Conservation (phyloP, 2,888 invertebrate species). For the Drosophila paracracens region DNA sequence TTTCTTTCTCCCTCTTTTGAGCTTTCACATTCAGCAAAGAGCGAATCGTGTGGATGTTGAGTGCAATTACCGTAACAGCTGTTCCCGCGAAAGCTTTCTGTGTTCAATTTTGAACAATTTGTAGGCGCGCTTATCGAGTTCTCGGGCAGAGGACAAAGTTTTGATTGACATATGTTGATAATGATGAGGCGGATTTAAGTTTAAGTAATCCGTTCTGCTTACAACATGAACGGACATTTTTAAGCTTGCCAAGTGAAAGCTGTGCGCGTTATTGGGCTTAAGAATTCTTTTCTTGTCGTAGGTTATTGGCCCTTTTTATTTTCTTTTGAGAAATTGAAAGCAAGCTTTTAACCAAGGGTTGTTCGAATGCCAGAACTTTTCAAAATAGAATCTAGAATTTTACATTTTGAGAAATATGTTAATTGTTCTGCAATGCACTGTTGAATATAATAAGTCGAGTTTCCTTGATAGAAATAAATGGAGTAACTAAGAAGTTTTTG, state of each 20-base stretch:
- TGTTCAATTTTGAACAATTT: slow-evolving; percentile 42
- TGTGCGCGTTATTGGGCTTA: not conserved
- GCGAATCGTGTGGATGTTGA: slow-evolving; percentile 41
- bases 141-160: slow-evolving; percentile 21
- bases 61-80: slow-evolving; percentile 42
- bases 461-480: not conserved
- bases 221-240: not conserved
- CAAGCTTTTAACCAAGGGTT: not conserved
- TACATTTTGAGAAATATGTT: not conserved
- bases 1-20: not conserved
- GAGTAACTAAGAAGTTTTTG: not conserved
- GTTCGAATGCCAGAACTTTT: not conserved
- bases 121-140: slow-evolving; percentile 28
- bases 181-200: slow-evolving; percentile 29
- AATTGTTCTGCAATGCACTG: not conserved
- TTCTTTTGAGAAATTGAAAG: not conserved
- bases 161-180: slow-evolving; percentile 31
- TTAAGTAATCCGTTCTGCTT: slow-evolving; percentile 16
- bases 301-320: slow-evolving; percentile 1
- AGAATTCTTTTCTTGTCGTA: slow-evolving; percentile 16
- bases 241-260: not conserved
- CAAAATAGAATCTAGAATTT: not conserved
- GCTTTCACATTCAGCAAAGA: slow-evolving; percentile 53
- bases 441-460: not conserved
- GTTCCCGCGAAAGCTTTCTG: slow-evolving; percentile 40